A percentile compares a stretch with the other conserved stretches of the same genome.
phyloP scores from a whole-genome alignment of 2,797 vertebrate species.

The Pristis pectinata region DNA sequence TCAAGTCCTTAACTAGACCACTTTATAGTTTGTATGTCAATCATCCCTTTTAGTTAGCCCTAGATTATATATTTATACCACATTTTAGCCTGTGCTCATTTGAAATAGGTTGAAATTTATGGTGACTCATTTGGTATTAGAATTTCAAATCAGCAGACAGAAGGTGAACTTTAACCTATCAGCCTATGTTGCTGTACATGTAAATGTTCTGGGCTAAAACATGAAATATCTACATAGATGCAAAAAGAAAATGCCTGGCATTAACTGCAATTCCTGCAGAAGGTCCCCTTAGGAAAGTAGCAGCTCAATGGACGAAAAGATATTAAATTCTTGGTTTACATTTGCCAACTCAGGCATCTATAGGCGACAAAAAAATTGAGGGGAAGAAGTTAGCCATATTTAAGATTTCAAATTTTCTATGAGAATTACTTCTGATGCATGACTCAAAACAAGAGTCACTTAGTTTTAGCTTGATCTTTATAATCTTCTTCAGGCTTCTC shows the following conservation, averaged over 20 bases:
- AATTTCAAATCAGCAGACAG: neutral
- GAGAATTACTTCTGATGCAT: neutral
- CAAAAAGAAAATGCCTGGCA: neutral
- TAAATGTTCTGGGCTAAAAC: neutral
- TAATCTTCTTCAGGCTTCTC: neutral
- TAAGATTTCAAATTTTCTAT: neutral
- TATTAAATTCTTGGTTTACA: neutral
- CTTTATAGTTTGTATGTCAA: neutral
- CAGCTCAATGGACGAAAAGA: neutral
- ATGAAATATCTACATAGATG: neutral
- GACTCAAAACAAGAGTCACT: neutral
- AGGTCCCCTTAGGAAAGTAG: neutral
- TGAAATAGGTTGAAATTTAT: neutral
- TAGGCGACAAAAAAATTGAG: neutral
- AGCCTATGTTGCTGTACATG: too few relatives aligned
- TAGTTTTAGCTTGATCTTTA: neutral
- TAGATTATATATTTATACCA: neutral
- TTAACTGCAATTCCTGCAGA: neutral
- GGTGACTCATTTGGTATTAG: neutral
- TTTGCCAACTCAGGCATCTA: neutral
- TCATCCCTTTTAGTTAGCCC: neutral
- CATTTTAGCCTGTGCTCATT: neutral
- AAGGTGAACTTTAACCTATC: neutral
- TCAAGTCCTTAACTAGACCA: neutral
- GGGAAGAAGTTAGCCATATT: neutral